Base-by-base conservation (phyloP, 2,113 vertebrate genomes). In the Peucedramus taeniatus region DNA sequence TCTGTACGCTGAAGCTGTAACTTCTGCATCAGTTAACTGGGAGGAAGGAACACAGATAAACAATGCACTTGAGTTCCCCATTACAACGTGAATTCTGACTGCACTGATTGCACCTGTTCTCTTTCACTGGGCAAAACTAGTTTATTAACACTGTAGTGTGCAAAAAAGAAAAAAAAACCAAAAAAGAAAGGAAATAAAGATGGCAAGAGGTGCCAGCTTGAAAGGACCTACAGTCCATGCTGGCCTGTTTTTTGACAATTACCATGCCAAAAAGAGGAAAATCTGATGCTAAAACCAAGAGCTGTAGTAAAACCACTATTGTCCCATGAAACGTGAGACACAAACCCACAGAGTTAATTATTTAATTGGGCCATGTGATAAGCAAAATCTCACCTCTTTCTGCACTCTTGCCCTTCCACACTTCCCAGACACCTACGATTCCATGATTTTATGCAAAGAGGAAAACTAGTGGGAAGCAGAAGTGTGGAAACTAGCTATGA, bases 1-100 rank as follows among this genome's bases (percentile, higher is more conserved):
- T 2, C n/a, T 2, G 11, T 20, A 51, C 68, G 33, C 4, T 2
- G 0, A 47, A 33, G 53, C 5, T 71, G 15, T 23, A 31, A 53
- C 23, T 81, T 87, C 72, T 79, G 37, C 42, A 51, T 42, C 11
- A 49, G 35, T 30, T 26, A 64, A 19, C 44, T 44, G 12, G 1
- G 20, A 47, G 79, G 80, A 74, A 83, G 56, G 70, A 74, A 42
- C 8, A 42, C 26, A 19, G 37, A 71, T 21, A 50, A 83, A 66
- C 27, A 56, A 3, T 0, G 3, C 17, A 6, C 54, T 40, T n/a
- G 7, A 47, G n/a, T 49, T 78, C 74, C 61, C 30, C 37, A 27
- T n/a, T 39, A 54, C 50, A 15, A 49, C 33, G 31, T 5, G 4
- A 57, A 49, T 60, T 60, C 22, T 19, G 26, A 27, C 21, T 61